Conservation (phyloP, 2,797 vertebrate species). For the Liasis olivaceus region DNA sequence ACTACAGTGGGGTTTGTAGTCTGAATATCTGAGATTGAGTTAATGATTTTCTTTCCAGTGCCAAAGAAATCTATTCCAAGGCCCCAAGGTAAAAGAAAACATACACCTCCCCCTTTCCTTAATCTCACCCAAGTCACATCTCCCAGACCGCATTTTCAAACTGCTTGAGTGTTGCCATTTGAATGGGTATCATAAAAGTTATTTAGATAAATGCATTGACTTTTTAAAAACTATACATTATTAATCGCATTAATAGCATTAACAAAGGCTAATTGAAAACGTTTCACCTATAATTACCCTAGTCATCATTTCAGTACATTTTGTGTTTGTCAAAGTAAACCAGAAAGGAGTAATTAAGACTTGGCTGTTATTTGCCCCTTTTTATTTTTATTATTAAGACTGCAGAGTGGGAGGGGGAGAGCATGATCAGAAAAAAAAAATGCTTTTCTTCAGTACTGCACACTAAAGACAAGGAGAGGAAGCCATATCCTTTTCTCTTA, state of each 20-base stretch:
- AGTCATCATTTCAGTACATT: conserved; percentile 67
- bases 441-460: conserved; percentile 51
- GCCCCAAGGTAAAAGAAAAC: neutral
- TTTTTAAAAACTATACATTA: conserved; percentile 70
- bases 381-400: conserved; percentile 60
- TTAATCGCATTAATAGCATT: conserved; percentile 76
- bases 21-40: neutral
- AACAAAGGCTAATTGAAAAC: conserved; percentile 77
- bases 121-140: conserved; percentile 17
- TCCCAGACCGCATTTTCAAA: conserved; percentile 50
- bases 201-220: conserved; percentile 72
- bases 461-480: conserved; percentile 50
- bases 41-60: neutral
- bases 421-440: conserved; percentile 52
- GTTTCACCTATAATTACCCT: conserved; percentile 70
- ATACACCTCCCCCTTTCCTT: neutral
- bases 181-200: conserved; percentile 68
- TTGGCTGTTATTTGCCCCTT: conserved; percentile 61
- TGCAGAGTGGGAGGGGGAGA: conserved; percentile 1
- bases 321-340: conserved; percentile 67
- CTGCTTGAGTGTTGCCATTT: conserved; percentile 54
- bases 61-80: neutral
- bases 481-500: conserved; percentile 61
- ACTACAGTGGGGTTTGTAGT: neutral
- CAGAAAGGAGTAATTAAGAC: conserved; percentile 65